Evolutionary conservation across 2,888 invertebrate species (phyloP), one percentile per base, ranked within the genome.

Genomic region (Philaethria dido): DNA sequence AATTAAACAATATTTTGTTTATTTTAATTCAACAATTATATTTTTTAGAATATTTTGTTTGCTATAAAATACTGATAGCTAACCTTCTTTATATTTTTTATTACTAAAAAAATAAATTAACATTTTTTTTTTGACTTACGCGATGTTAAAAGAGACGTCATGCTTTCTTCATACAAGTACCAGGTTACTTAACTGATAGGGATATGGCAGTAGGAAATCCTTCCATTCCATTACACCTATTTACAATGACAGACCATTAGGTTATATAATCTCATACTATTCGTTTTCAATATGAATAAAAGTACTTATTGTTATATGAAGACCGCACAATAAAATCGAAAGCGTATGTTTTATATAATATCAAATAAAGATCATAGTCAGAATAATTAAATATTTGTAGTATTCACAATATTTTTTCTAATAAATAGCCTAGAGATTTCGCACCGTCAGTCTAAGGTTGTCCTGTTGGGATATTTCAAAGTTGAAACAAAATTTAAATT

Each of bases 311-410:
- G 22, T 18, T 36, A 14, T 22, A 52, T 25, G 3, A 42, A 57
- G 16, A 57, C 39, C 57, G 57, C 57, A 57, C 57, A 57, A 57
- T 39, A 11, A 57, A 42, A 42, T 11, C 20, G 8, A 39, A 36
- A 55, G 14, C 18, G 3, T 18, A 14, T 39, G 3, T 55, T 1
- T 54, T n/a, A 22, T 5, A 14, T 36, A 20, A 13, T 55, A 8
- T n/a, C 20, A 20, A 55, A 8, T 9, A 55, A 14, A 8, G 16
- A 9, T 8, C 18, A 48, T n/a, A 36, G 39, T 39, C 39, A 1
- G 13, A 39, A 39, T 13, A 13, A 39, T 3, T 1, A 2, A 13
- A 13, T 29, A 4, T 39, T 39, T 11, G 1, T 13, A 39, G 13
- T 6, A 39, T 13, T 39, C 39, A 39, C 13, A 39, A 39, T 13